Evolutionary conservation across 2,888 invertebrate species (phyloP).

Genomic region (Adelphocoris suturalis): DNA sequence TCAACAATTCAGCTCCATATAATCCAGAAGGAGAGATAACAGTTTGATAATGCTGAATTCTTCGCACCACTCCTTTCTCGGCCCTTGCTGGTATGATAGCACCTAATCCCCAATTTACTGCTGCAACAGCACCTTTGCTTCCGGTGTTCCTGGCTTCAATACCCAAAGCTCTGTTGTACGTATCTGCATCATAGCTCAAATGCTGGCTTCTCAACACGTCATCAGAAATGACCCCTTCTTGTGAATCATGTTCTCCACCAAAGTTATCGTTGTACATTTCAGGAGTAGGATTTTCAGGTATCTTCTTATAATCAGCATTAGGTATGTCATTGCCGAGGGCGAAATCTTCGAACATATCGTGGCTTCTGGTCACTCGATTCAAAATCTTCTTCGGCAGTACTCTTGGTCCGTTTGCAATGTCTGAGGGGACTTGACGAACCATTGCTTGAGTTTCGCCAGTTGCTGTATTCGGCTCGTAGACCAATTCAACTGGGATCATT

Average conservation of each 20-base stretch:
- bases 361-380: constrained; percentile 28
- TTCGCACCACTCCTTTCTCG: constrained; percentile 43
- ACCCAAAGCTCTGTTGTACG: constrained; percentile 63
- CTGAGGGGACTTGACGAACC: not conserved
- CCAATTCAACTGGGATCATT: not conserved
- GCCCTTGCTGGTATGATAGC: not conserved
- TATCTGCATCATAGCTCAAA: constrained; percentile 56
- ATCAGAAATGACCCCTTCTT: constrained; percentile 35
- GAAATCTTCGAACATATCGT: constrained; percentile 22
- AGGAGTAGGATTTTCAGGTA: constrained; percentile 52
- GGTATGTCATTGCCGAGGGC: constrained; percentile 33
- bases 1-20: not conserved
- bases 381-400: constrained; percentile 8
- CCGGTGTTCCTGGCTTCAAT: constrained; percentile 61
- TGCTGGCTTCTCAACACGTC: constrained; percentile 38
- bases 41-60: constrained; percentile 72
- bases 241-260: constrained; percentile 67
- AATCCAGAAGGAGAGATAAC: not conserved
- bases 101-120: not conserved
- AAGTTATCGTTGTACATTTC: constrained; percentile 69
- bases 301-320: not conserved
- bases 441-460: not conserved
- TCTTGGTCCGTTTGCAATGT: not conserved
- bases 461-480: not conserved
- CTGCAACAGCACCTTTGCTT: not conserved